Evolutionary conservation across 2,888 invertebrate genomes (phyloP).

Genomic region (Tinea trinotella): DNA sequence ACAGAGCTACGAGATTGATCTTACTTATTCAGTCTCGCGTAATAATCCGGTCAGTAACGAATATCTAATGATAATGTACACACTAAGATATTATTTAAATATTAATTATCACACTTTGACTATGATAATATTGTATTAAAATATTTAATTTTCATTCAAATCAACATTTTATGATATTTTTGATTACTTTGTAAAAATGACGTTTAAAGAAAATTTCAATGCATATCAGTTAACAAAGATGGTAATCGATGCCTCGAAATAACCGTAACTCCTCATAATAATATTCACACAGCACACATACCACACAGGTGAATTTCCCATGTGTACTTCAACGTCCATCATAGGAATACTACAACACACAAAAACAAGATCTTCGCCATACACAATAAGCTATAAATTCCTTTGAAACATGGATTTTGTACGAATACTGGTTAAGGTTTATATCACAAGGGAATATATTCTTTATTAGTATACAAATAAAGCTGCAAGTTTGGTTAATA

Average conservation of each 20-base stretch:
- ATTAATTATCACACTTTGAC: too few species aligned
- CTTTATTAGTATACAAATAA: not conserved
- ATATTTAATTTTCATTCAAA: too few species aligned
- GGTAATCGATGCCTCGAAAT: not conserved
- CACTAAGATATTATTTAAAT: too few species aligned
- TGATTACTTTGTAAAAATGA: too few species aligned
- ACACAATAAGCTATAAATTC: not conserved
- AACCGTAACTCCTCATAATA: constrained; percentile 15
- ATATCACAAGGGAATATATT: not conserved
- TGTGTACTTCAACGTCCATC: not conserved
- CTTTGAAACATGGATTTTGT: not conserved
- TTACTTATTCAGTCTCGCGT: too few species aligned
- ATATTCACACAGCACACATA: constrained; percentile 6
- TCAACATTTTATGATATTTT: too few species aligned
- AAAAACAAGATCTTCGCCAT: not conserved
- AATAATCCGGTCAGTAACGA: too few species aligned
- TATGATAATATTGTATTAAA: too few species aligned
- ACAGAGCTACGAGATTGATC: too few species aligned
- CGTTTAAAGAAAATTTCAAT: too few species aligned
- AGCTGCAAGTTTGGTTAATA: not conserved
- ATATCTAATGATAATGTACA: too few species aligned
- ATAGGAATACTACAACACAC: not conserved
- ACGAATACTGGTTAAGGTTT: not conserved
- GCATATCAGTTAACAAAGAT: too few species aligned
- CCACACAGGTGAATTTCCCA: constrained; percentile 9